Conservation (phyloP, 1,140 invertebrate genomes). For the Drosophila nebulosa region DNA sequence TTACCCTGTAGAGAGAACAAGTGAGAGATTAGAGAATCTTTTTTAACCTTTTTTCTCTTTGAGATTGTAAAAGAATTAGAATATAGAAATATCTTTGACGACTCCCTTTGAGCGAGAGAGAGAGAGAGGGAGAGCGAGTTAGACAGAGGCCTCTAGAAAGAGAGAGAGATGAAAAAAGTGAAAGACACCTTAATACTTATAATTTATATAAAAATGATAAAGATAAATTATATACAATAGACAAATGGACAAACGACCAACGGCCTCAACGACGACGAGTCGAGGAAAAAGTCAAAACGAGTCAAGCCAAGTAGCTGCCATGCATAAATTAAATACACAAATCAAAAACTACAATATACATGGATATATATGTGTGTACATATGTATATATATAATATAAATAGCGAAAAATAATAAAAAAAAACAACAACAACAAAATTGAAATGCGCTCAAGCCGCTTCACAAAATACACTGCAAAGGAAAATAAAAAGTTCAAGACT, state of each 20-base stretch:
- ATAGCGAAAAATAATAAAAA: not conserved
- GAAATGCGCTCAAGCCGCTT: not conserved
- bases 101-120: not conserved
- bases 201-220: conserved; percentile 44
- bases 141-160: no score
- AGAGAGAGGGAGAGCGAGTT: not conserved
- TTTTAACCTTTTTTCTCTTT: no score
- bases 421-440: not conserved
- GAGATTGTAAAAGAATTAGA: no score
- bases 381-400: not conserved
- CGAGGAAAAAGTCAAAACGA: conserved; percentile 2
- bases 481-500: not conserved
- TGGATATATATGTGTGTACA: conserved; percentile 10
- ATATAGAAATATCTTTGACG: no score
- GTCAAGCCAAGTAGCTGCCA: conserved; percentile 39
- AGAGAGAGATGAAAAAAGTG: no score
- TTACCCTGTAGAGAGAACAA: no score
- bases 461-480: not conserved
- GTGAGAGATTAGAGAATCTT: no score
- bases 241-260: conserved; percentile 11
- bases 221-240: conserved; percentile 52
- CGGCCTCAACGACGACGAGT: not conserved
- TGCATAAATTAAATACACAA: conserved; percentile 41
- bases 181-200: conserved; percentile 12
- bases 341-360: conserved; percentile 27